phyloP scores from a whole-genome alignment of 2,888 invertebrate species.

The Euplexia lucipara region DNA sequence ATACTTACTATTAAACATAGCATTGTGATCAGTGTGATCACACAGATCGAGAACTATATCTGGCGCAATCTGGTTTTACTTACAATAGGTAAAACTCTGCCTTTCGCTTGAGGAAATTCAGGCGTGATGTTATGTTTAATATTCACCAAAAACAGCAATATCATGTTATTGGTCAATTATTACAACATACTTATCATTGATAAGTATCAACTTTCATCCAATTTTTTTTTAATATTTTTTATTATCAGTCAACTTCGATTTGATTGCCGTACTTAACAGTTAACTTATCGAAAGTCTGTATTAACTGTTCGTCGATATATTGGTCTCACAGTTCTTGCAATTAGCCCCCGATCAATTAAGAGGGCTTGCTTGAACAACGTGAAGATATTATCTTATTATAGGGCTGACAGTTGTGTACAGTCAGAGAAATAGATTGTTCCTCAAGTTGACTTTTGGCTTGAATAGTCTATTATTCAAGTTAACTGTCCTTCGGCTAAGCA shows the following conservation, averaged over 20 bases:
- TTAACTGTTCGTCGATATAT: conserved; percentile 62
- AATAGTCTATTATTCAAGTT: too few species aligned
- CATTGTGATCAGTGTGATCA: too few species aligned
- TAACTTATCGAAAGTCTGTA: conserved; percentile 38
- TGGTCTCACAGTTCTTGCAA: conserved; percentile 62
- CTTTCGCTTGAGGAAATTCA: too few species aligned
- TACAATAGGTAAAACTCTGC: too few species aligned
- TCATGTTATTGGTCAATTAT: background rate
- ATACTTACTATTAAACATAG: too few species aligned
- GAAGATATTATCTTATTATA: conserved; percentile 55
- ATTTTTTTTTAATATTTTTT: background rate
- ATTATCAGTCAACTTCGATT: conserved; percentile 25
- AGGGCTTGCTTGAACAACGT: conserved; percentile 40
- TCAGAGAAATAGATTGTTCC: background rate
- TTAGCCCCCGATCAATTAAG: conserved; percentile 72
- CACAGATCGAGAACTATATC: too few species aligned
- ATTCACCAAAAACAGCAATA: too few species aligned
- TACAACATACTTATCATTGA: background rate
- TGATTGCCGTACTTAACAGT: conserved; percentile 25
- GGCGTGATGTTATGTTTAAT: too few species aligned
- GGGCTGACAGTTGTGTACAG: conserved; percentile 32
- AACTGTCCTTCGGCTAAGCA: too few species aligned
- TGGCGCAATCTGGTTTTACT: too few species aligned
- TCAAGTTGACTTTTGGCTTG: background rate
- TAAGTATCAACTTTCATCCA: conserved; percentile 6